Evolutionary conservation across 2,888 invertebrate genomes (phyloP).

Genomic region (Phorcus lineatus): DNA sequence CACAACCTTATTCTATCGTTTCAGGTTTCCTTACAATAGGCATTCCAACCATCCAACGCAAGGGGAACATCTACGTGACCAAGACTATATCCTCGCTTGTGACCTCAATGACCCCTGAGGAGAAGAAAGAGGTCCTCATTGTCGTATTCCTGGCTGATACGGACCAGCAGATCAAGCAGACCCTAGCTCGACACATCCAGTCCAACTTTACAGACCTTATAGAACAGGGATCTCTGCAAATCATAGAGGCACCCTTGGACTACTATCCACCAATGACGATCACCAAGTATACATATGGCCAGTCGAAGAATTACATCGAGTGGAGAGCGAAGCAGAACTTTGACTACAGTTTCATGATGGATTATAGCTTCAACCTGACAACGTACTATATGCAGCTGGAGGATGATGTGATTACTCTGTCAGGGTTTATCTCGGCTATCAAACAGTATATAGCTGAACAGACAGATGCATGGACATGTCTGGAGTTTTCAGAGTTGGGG

Average conservation of each 20-base stretch:
- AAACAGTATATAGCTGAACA: constrained; percentile 68
- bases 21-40: constrained; percentile 75
- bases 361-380: constrained; percentile 69
- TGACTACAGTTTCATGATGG: constrained; percentile 74
- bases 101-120: constrained; percentile 63
- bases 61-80: constrained; percentile 71
- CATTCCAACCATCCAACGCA: constrained; percentile 74
- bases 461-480: constrained; percentile 52
- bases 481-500: constrained; percentile 64
- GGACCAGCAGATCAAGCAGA: constrained; percentile 57
- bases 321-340: constrained; percentile 76
- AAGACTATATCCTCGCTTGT: constrained; percentile 73
- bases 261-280: constrained; percentile 29
- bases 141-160: constrained; percentile 75
- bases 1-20: constrained; percentile 23
- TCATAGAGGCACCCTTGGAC: constrained; percentile 62
- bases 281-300: constrained; percentile 34
- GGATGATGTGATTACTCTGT: constrained; percentile 73
- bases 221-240: constrained; percentile 66
- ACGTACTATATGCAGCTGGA: constrained; percentile 75
- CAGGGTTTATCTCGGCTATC: constrained; percentile 69
- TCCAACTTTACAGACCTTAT: constrained; percentile 45
- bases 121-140: constrained; percentile 70
- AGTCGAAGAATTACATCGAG: constrained; percentile 50
- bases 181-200: constrained; percentile 47